A percentile compares a stretch with the other conserved stretches of the same genome.
Evolutionary conservation across 2,113 vertebrate species (phyloP).

Genomic region (Hystrix brachyura): DNA sequence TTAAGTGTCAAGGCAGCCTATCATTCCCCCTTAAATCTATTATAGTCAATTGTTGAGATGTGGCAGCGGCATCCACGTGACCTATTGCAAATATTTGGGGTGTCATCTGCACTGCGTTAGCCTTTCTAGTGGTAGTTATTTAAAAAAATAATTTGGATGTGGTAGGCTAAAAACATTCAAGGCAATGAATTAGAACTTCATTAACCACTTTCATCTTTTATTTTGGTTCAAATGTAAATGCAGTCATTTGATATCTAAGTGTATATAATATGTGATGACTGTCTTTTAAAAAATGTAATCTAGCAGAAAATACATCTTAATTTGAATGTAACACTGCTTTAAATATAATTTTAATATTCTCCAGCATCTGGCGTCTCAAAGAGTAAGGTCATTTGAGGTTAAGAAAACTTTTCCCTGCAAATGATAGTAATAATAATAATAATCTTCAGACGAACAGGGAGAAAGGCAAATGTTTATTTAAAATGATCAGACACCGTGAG

Average conservation of each 20-base stretch:
- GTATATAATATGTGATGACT: conserved; percentile 86
- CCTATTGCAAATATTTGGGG: conserved; percentile 81
- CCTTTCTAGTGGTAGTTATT: conserved; percentile 78
- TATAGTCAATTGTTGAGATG: conserved; percentile 85
- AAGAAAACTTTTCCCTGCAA: conserved; percentile 79
- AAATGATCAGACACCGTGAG: not conserved
- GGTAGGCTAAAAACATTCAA: conserved; percentile 83
- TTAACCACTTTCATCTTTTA: conserved; percentile 81
- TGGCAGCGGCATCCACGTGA: conserved; percentile 74
- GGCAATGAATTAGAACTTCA: conserved; percentile 82
- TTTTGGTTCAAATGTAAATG: conserved; percentile 86
- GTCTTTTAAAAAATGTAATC: conserved; percentile 85
- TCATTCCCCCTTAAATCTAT: conserved; percentile 85
- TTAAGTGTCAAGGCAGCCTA: conserved; percentile 84
- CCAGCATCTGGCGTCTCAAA: conserved; percentile 84
- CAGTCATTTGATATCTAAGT: conserved; percentile 86
- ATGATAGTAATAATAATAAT: conserved; percentile 64
- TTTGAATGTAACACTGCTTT: conserved; percentile 84
- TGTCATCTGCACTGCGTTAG: conserved; percentile 77
- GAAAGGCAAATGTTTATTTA: conserved; percentile 56
- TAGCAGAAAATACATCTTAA: conserved; percentile 86
- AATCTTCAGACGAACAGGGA: conserved; percentile 61
- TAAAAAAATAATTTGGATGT: conserved; percentile 85
- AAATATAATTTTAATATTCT: conserved; percentile 85
- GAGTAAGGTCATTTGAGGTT: conserved; percentile 84